Evolutionary conservation across 2,888 invertebrate genomes (phyloP), one percentile per base, ranked within the genome.

Genomic region (Notodonta dromedarius): DNA sequence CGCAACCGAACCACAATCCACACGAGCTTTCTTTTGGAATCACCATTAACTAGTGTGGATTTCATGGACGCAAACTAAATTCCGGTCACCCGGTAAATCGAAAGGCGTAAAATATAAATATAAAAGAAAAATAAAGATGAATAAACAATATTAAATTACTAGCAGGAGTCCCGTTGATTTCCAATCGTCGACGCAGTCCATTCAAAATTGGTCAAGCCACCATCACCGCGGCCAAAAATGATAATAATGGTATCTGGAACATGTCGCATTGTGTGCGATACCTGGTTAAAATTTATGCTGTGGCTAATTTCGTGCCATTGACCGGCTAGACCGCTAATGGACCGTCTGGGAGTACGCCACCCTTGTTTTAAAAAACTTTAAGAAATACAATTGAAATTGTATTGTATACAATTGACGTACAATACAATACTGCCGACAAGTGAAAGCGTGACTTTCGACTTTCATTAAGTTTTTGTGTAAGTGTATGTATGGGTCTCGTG

Each of bases 361-460:
- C 83, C 84, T 80, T 82, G 80, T 83, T 80, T 78, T 70, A 71
- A 78, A 80, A 73, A 75, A 82, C 65, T 72, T 74, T 74, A 67
- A 66, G 70, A 77, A 79, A 77, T 74, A 82, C 83, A 79, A 83
- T 83, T 80, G 84, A 79, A 81, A 73, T 76, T 76, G 78, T 77
- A 83, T 86, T 86, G 87, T 82, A 83, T 86, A 88, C 88, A 89
- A 89, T 88, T 85, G 87, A 84, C 80, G 76, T 82, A 82, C 84
- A 84, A 84, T 86, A 89, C 89, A 87, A 88, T 87, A 85, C 85
- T 80, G 87, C 80, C 84, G 84, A 85, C 90, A 83, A 93, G 93
- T 93, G 93, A 93, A 93, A 93, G 93, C 90, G 87, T 88, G 81
- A 90, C 93, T 93, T 92, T 93, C 93, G 86, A 92, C 92, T 92